phyloP scores from a whole-genome alignment of 1,140 invertebrate genomes.

The Augochlora pura region DNA sequence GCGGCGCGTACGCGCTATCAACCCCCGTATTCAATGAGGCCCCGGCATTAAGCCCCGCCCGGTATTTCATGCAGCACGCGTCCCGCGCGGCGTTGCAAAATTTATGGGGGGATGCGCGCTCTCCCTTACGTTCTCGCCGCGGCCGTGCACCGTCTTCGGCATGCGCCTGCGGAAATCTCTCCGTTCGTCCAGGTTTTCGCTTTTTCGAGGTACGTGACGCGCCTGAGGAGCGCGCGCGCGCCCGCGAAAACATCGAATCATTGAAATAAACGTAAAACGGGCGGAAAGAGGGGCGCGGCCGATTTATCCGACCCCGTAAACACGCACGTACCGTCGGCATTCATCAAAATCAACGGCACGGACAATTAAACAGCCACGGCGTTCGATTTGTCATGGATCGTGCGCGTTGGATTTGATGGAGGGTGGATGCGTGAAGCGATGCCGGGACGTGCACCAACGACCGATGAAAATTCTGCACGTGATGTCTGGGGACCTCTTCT shows the following conservation, averaged over 20 bases:
- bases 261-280: not conserved
- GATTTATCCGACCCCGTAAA: not conserved
- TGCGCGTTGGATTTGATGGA: conserved; percentile 28
- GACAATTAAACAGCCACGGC: conserved; percentile 54
- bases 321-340: conserved; percentile 17
- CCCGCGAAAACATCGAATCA: not conserved
- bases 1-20: conserved; percentile 32
- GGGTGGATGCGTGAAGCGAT: conserved; percentile 32
- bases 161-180: not conserved
- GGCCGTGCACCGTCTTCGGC: not conserved
- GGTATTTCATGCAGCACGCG: conserved; percentile 21
- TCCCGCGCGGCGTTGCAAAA: conserved; percentile 14
- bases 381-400: conserved; percentile 54
- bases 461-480: conserved; percentile 24
- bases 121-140: not conserved
- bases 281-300: not conserved
- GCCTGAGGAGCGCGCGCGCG: too few species aligned
- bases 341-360: conserved; percentile 47
- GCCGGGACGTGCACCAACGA: conserved; percentile 6
- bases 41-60: conserved; percentile 41
- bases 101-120: conserved; percentile 15
- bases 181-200: not conserved
- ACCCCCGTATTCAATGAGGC: conserved; percentile 36
- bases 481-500: too few species aligned
- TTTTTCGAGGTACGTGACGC: too few species aligned